Evolutionary conservation across 2,797 vertebrate species (phyloP), one percentile per base, ranked within the genome.

Genomic region (Cynopterus sphinx): DNA sequence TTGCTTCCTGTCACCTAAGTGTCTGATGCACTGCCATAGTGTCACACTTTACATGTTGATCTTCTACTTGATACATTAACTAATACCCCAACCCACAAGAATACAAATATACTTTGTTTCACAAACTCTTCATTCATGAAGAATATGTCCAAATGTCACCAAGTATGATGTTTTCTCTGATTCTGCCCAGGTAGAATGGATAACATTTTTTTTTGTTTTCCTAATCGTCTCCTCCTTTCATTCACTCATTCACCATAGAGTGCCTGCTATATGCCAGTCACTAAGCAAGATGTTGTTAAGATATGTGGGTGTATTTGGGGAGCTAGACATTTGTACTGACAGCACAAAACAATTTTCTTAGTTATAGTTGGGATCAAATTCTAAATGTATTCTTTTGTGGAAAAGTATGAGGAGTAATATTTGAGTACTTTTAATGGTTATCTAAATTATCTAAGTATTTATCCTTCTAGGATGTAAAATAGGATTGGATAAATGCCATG

Each of bases 181-280:
- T 73, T 31, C 61, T 9, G 15, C 26, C 6, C 31, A 81, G 2
- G 6, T 24, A 24, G 59, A 77, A 59, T 74, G 46, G 26, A 55
- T 86, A 91, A 71, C n/a, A 75, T 94, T 71, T 24, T 39, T 26
- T 15, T 87, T 59, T 92, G 39, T 81, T 92, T 84, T 28, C 11
- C n/a, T 17, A 71, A 5, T 3, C 26, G 33, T 21, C 3, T 19
- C 6, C 6, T 46, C 11, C 13, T 87, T 63, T 61, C 26, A 55
- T 59, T 83, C 4, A 70, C 1, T 87, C 22, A 90, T 71, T 75
- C 53, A 46, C 21, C 24, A 70, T 63, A 53, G 49, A 71, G 8
- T 63, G 6, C 12, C 39, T 79, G 16, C 49, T 61, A 3, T 8
- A 33, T 21, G 39, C 6, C 49, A 81, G 33, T 26, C 33, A 59